phyloP scores from a whole-genome alignment of 2,113 vertebrate species.

The Trematocara macrostoma region DNA sequence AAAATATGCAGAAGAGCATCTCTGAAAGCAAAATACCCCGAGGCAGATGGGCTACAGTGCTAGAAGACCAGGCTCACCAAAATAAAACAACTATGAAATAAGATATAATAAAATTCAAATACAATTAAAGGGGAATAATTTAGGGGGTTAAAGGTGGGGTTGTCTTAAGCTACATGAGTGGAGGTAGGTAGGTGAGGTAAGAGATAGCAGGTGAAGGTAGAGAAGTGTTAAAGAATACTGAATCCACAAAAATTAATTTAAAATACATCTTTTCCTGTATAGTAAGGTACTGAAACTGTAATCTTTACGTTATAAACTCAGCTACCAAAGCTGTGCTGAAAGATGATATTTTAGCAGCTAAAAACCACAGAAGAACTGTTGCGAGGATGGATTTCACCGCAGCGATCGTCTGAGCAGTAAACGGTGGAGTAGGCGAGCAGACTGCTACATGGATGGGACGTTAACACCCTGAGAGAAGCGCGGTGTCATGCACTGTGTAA shows the following conservation, averaged over 20 bases:
- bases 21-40: background rate
- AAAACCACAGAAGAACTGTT: background rate
- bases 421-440: background rate
- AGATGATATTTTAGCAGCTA: background rate
- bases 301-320: background rate
- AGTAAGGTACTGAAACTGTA: background rate
- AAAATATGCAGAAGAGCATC: background rate
- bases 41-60: background rate
- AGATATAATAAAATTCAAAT: background rate
- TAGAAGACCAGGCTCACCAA: background rate
- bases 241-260: background rate
- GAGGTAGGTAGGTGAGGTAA: background rate
- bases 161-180: background rate
- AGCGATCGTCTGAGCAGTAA: slow-evolving; percentile 5
- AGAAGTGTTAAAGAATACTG: background rate
- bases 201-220: background rate
- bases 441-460: background rate
- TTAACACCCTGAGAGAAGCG: background rate
- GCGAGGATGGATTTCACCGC: slow-evolving; percentile 19
- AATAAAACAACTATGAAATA: background rate
- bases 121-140: background rate
- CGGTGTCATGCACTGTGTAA: background rate
- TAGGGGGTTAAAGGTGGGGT: background rate
- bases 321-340: background rate
- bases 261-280: background rate